phyloP scores from a whole-genome alignment of 64 coral and sea anemone species.

The Actinia equina region DNA sequence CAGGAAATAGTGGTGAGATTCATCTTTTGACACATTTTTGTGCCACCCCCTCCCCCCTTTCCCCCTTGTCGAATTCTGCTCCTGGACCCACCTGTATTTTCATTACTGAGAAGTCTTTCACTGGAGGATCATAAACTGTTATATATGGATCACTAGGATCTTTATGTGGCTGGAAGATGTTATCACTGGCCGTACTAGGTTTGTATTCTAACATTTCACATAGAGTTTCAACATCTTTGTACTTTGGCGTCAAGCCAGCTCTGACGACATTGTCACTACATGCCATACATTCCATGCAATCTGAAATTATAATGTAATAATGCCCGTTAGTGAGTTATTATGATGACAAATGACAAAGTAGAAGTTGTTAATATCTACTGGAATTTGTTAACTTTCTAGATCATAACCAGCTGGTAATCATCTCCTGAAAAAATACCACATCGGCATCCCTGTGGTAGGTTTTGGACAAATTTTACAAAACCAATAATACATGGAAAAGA shows the following conservation, averaged over 20 bases:
- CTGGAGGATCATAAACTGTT: slow-evolving; percentile 79
- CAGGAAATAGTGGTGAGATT: no score
- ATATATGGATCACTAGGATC: slow-evolving; percentile 54
- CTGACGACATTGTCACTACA: slow-evolving; percentile 96
- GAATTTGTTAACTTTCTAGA: no score
- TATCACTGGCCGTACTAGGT: slow-evolving; percentile 61
- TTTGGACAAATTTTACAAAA: neutral
- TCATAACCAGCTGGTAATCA: no score
- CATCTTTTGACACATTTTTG: no score
- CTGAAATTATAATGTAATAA: slow-evolving; percentile 20
- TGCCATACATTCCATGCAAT: slow-evolving; percentile 99
- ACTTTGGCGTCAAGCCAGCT: slow-evolving; percentile 96
- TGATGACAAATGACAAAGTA: neutral
- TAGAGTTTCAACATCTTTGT: slow-evolving; percentile 90
- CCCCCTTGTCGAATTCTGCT: neutral
- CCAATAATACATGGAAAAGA: neutral
- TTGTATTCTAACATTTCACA: slow-evolving; percentile 93
- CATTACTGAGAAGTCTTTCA: slow-evolving; percentile 32
- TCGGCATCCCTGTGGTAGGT: neutral
- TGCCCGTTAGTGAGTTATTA: neutral
- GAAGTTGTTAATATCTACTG: neutral
- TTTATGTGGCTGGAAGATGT: slow-evolving; percentile 64
- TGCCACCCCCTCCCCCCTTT: no score
- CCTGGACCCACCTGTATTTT: slow-evolving; percentile 60
- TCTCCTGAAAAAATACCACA: neutral